These are phyloP conservation scores for Talpa occidentalis DNA, from an alignment of 2,113 vertebrate genomes.

Conservation along the genomic window DNA sequence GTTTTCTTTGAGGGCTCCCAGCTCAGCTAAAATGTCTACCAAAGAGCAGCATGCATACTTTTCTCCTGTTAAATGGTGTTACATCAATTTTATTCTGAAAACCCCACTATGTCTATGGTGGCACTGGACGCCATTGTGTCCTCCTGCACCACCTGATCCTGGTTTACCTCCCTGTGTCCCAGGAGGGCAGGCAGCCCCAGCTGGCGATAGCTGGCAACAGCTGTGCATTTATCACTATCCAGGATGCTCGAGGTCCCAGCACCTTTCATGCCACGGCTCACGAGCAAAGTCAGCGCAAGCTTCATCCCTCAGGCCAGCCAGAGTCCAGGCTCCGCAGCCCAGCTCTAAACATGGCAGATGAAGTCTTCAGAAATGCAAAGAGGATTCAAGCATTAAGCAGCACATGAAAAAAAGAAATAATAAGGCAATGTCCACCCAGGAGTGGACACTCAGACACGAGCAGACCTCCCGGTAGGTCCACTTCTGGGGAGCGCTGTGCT, in stretches of 20 bases:
- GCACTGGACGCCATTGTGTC: accelerated
- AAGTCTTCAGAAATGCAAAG: neutral
- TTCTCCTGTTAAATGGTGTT: neutral
- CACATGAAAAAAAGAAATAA: neutral
- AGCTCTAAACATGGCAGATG: neutral
- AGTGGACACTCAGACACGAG: neutral
- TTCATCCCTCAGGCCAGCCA: neutral
- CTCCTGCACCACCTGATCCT: too few species aligned
- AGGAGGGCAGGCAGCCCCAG: accelerated
- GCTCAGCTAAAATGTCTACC: neutral
- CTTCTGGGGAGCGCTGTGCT: neutral
- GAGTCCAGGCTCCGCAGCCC: neutral
- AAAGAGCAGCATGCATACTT: neutral
- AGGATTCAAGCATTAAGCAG: neutral
- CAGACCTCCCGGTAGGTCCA: neutral
- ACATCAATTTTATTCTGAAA: neutral
- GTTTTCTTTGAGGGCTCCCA: neutral
- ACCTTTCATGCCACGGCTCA: accelerated
- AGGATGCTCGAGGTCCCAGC: accelerated
- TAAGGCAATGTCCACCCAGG: neutral
- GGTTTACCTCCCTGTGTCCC: accelerated
- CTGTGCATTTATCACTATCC: accelerated
- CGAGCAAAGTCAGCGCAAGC: too few species aligned
- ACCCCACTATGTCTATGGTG: accelerated
- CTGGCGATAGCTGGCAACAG: accelerated